Evolutionary conservation across 2,888 invertebrate genomes (phyloP), one percentile per base, ranked within the genome.

Genomic region (Rhagium mordax): DNA sequence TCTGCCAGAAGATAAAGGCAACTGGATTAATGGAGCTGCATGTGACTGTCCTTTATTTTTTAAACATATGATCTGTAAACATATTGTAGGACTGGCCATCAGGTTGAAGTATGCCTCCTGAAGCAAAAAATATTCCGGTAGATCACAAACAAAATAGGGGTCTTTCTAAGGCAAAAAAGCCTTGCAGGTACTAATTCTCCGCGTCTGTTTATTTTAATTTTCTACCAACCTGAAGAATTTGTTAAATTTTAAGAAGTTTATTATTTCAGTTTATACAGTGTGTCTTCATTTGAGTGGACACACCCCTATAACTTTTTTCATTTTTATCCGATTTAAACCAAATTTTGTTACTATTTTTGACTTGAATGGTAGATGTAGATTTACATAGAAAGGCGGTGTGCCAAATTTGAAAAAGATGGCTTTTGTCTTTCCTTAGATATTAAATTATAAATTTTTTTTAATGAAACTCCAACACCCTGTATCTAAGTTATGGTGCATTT

Each of bases 71-170:
- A 49, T 65, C 18, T 49, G 65, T 41, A 65, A 65, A 65, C 51
- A 71, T 41, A 16, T 71, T 20, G 27, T 71, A 18, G 67, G 71
- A 16, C 24, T 71, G 27, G 29, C 70, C n/a, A 74, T 74, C 20
- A 65, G 71, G 53, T 66, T 74, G 24, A n/a, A n/a, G n/a, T n/a
- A n/a, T n/a, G n/a, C 74, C 74, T 51, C 16, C 47, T 48, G 71
- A 55, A 16, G 74, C 70, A 7, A 71, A 71, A 65, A 70, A 53
- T 21, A 65, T 74, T 47, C 47, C 47, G 47, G 10, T 47, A 47
- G 47, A 10, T 47, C 47, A 47, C 47, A 47, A 47, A 47, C 48
- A 21, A 47, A 47, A 47, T 3, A 47, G 47, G 47, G 47, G 47
- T 10, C 47, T 10, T 47, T 47, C 47, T 47, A 47, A 47, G 47